phyloP scores from a whole-genome alignment of 2,888 invertebrate species.

The Sinodicranocentrus sp. region DNA sequence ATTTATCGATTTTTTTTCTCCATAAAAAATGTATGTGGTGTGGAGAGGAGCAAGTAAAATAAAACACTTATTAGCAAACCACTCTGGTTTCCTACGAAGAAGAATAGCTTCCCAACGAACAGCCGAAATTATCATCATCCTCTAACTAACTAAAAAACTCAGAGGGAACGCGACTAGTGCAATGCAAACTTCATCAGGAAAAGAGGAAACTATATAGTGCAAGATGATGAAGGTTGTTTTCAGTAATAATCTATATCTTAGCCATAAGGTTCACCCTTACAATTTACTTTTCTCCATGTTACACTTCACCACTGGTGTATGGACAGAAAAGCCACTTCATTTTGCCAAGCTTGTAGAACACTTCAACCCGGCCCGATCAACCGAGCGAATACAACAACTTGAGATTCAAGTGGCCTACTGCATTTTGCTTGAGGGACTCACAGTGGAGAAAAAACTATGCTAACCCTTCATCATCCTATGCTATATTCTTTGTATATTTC shows the following conservation, averaged over 20 bases:
- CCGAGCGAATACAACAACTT: conserved; percentile 70
- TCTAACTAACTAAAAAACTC: too few species aligned
- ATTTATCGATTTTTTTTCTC: conserved; percentile 58
- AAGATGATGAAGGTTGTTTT: background rate
- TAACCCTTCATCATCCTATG: conserved; percentile 45
- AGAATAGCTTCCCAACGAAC: background rate
- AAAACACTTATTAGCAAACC: conserved; percentile 46
- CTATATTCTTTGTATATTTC: background rate
- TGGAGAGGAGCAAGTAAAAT: conserved; percentile 12
- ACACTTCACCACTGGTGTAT: background rate
- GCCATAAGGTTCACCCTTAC: conserved; percentile 42
- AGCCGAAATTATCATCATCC: too few species aligned
- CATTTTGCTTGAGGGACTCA: conserved; percentile 66
- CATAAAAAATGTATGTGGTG: conserved; percentile 25
- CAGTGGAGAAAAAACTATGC: conserved; percentile 22
- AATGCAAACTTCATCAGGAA: conserved; percentile 13
- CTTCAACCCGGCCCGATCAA: conserved; percentile 68
- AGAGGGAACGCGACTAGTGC: too few species aligned
- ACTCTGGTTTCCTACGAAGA: conserved; percentile 35
- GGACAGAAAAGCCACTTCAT: conserved; percentile 67
- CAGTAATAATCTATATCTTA: conserved; percentile 37
- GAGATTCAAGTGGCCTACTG: conserved; percentile 69
- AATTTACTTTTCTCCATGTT: conserved; percentile 50
- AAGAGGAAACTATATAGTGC: background rate
- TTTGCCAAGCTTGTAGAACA: conserved; percentile 61